phyloP scores from a whole-genome alignment of 2,888 invertebrate species.

The Morinoia aosen region DNA sequence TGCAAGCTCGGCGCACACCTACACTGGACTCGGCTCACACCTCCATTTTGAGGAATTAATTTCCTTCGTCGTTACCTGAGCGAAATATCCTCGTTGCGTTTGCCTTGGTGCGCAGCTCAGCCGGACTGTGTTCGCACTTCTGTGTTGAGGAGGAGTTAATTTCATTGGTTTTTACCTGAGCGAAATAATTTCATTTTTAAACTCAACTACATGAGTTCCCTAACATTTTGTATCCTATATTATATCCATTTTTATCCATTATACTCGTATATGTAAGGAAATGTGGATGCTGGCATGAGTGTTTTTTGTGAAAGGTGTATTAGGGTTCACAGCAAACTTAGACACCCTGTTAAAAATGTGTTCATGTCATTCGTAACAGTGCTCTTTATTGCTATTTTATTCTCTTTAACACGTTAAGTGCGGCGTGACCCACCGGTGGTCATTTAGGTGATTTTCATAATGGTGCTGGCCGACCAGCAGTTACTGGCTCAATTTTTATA shows the following conservation, averaged over 20 bases:
- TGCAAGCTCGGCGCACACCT: not conserved
- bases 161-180: not conserved
- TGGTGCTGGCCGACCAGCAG: no score
- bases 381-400: no score
- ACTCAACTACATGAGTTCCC: not conserved
- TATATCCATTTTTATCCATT: no score
- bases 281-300: not conserved
- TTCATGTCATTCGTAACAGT: no score
- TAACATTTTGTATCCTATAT: not conserved
- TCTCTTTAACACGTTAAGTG: no score
- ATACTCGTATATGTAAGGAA: not conserved
- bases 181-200: not conserved
- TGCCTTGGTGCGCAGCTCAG: not conserved
- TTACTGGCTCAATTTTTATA: no score
- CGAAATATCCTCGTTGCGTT: not conserved
- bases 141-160: not conserved
- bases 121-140: not conserved
- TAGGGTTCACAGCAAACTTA: no score
- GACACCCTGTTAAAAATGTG: no score
- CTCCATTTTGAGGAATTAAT: not conserved
- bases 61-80: constrained; percentile 4
- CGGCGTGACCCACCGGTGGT: no score
- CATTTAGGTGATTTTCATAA: no score
- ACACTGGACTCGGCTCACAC: not conserved
- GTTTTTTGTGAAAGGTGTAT: no score